These are phyloP conservation scores for Deilephila porcellus DNA, from an alignment of 2,888 invertebrate genomes.

Conservation along the genomic window DNA sequence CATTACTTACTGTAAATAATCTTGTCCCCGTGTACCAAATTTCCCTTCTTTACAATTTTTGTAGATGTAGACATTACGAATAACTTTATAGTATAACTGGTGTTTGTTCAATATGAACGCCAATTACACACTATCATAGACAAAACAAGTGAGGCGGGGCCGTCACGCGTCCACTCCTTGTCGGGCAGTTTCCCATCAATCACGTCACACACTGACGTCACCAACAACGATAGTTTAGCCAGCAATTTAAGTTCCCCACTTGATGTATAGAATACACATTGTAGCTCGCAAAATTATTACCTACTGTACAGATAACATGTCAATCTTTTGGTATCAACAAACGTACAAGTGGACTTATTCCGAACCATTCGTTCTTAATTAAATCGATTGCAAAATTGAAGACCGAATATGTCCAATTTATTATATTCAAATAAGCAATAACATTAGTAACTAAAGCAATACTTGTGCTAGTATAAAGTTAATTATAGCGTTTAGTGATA, in stretches of 20 bases:
- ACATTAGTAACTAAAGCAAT: slow-evolving; percentile 27
- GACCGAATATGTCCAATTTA: slow-evolving; percentile 34
- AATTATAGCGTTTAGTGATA: slow-evolving; percentile 47
- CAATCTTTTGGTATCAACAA: not conserved
- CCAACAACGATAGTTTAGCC: not conserved
- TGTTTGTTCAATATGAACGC: not conserved
- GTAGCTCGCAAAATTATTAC: not conserved
- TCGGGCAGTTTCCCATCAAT: not conserved
- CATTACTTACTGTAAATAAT: slow-evolving; percentile 75
- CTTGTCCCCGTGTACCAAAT: slow-evolving; percentile 77
- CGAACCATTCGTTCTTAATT: slow-evolving; percentile 20
- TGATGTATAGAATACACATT: not conserved
- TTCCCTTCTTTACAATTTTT: slow-evolving; percentile 83
- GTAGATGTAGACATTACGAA: slow-evolving; percentile 65
- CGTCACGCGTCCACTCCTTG: not conserved
- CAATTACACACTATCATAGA: slow-evolving; percentile 7
- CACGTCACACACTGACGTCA: not conserved
- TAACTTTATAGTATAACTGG: slow-evolving; percentile 5
- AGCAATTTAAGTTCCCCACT: not conserved
- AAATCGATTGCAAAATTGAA: slow-evolving; percentile 39
- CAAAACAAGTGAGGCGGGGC: not conserved
- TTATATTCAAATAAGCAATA: slow-evolving; percentile 40
- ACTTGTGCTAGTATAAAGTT: slow-evolving; percentile 19
- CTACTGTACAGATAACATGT: not conserved
- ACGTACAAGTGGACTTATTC: slow-evolving; percentile 31